Evolutionary conservation across 2,888 invertebrate species (phyloP), one percentile per base, ranked within the genome.

Genomic region (Automeris io): DNA sequence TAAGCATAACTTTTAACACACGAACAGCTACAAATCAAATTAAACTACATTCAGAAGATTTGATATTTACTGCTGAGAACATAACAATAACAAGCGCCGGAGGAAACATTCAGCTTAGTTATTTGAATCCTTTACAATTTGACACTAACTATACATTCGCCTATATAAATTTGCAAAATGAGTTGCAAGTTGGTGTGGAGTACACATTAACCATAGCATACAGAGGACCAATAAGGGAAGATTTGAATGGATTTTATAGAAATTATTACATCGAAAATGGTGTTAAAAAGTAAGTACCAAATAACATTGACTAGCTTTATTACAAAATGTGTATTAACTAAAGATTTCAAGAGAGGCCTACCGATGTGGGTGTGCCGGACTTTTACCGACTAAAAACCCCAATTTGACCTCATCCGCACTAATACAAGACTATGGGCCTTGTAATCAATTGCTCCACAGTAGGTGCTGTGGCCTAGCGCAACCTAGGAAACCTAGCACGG

Each of bases 201-300:
- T 88, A 91, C 50, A 57, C 51, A 1, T 55, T 92, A 31, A 68
- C 60, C 11, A 89, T 92, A 45, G 47, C 56, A 0, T 92, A 89
- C 49, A 70, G 49, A 0, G 91, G 91, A 2, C 66, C 72, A 1
- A 82, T 92, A 19, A 88, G 88, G 49, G 67, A 77, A 1, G 88
- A 88, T 42, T 70, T 90, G 46, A 79, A 65, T 39, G 92, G 92
- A 36, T 91, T 92, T 51, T 91, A 91, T 54, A 87, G 87, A 39
- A 91, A 90, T 51, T 88, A 85, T 25, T 91, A 91, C 51, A 54
- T 70, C 3, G 72, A 87, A 33, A 61, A 75, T 18, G 81, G 81
- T 1, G 68, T 79, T 24, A 87, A 68, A 41, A 89, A 88, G 90
- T 89, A 73, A 81, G 83, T 80, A 46, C 3, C 13, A 18, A 24